Conservation (phyloP, 2,888 invertebrate species). For the Marasmarcha lunaedactyla region DNA sequence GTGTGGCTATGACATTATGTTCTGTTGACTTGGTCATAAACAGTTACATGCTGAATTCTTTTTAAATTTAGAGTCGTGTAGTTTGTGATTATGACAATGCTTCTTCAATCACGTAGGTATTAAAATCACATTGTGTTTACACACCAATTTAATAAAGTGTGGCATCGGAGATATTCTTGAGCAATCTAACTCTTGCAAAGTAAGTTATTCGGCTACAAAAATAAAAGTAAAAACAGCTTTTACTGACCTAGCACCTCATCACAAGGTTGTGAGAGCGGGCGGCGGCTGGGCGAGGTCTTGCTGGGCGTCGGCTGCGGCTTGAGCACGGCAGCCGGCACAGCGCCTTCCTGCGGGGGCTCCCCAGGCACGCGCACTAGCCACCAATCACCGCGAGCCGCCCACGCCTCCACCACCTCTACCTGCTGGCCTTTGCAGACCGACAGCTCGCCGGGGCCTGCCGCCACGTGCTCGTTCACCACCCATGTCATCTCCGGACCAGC, state of each 20-base stretch:
- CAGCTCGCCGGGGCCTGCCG: conserved; percentile 83
- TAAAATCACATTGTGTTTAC: too few species aligned
- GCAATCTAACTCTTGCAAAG: too few species aligned
- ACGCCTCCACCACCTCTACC: conserved; percentile 90
- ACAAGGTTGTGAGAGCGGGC: conserved; percentile 49
- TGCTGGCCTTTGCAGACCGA: conserved; percentile 92
- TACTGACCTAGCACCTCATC: conserved; percentile 64
- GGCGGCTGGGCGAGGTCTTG: conserved; percentile 53
- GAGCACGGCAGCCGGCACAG: conserved; percentile 83
- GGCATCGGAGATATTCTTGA: too few species aligned
- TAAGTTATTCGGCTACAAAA: too few species aligned
- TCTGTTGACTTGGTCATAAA: too few species aligned
- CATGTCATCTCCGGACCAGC: conserved; percentile 90
- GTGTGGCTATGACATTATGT: too few species aligned
- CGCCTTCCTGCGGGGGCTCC: conserved; percentile 79
- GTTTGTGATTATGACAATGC: too few species aligned
- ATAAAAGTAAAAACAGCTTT: too few species aligned
- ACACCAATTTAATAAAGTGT: too few species aligned
- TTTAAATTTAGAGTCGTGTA: too few species aligned
- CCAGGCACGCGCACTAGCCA: conserved; percentile 76
- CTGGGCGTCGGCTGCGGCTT: conserved; percentile 49
- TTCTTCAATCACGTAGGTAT: too few species aligned
- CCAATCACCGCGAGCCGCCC: conserved; percentile 75
- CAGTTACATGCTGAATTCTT: too few species aligned
- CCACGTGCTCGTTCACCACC: conserved; percentile 88